A percentile compares a stretch with the other conserved stretches of the same genome.
Evolutionary conservation across 2,888 invertebrate genomes (phyloP).

Genomic region (Anoncus sp.): DNA sequence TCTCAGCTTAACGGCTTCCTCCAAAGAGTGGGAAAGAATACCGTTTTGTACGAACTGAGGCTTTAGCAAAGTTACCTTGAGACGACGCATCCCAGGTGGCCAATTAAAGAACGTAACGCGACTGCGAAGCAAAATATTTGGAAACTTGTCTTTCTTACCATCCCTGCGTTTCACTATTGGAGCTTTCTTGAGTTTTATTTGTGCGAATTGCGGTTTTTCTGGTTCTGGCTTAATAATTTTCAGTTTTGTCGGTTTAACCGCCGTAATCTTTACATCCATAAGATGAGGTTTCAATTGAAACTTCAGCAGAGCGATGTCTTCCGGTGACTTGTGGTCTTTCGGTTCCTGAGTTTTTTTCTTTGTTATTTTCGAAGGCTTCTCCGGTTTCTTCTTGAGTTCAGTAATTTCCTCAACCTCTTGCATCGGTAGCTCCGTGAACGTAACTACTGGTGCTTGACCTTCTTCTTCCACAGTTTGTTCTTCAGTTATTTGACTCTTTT

Average conservation of each 20-base stretch:
- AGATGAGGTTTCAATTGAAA: conserved; percentile 73
- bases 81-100: conserved; percentile 82
- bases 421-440: background rate
- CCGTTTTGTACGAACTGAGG: conserved; percentile 83
- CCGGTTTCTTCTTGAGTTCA: conserved; percentile 42
- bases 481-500: conserved; percentile 75
- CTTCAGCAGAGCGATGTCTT: conserved; percentile 71
- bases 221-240: conserved; percentile 55
- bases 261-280: conserved; percentile 85
- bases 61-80: conserved; percentile 80
- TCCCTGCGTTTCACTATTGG: conserved; percentile 78
- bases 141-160: conserved; percentile 79
- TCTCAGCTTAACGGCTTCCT: conserved; percentile 83
- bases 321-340: conserved; percentile 63
- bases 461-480: conserved; percentile 69
- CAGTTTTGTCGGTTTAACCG: conserved; percentile 71
- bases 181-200: conserved; percentile 69
- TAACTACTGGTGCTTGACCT: conserved; percentile 51
- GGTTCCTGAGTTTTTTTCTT: conserved; percentile 55
- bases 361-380: conserved; percentile 37
- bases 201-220: conserved; percentile 64
- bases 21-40: conserved; percentile 83
- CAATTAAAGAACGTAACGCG: conserved; percentile 82
- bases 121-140: conserved; percentile 83
- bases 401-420: background rate